Percentiles rank a stretch among this genome's conserved stretches.
phyloP scores from a whole-genome alignment of 2,113 vertebrate species.

The Lates calcarifer region DNA sequence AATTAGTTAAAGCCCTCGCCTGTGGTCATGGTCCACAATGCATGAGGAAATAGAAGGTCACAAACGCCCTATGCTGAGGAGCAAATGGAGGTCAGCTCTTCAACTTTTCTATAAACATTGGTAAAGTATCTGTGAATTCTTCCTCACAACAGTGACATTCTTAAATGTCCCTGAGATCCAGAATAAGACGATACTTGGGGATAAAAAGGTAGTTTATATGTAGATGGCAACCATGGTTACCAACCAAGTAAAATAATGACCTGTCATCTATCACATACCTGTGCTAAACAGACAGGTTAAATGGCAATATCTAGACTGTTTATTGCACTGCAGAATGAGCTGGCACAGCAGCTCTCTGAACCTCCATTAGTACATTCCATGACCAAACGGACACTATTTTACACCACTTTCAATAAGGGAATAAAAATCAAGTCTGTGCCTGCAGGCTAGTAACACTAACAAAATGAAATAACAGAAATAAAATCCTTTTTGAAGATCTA shows the following conservation, averaged over 20 bases:
- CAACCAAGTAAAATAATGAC: not conserved
- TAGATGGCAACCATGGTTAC: slow-evolving; percentile 8
- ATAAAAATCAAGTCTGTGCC: not conserved
- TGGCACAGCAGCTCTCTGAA: not conserved
- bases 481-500: not conserved
- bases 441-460: not conserved
- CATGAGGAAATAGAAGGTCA: not conserved
- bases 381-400: not conserved
- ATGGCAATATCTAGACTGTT: slow-evolving; percentile 3
- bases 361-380: not conserved
- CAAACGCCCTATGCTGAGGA: not conserved
- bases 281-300: not conserved
- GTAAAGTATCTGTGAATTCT: not conserved
- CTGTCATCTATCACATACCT: not conserved
- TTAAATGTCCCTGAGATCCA: not conserved
- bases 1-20: not conserved
- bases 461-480: not conserved
- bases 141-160: not conserved
- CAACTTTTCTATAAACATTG: not conserved
- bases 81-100: not conserved
- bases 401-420: not conserved
- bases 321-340: not conserved
- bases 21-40: not conserved
- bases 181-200: not conserved
- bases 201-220: not conserved